Conservation (phyloP, 1,140 invertebrate species). For the Cyclargus thomasi region DNA sequence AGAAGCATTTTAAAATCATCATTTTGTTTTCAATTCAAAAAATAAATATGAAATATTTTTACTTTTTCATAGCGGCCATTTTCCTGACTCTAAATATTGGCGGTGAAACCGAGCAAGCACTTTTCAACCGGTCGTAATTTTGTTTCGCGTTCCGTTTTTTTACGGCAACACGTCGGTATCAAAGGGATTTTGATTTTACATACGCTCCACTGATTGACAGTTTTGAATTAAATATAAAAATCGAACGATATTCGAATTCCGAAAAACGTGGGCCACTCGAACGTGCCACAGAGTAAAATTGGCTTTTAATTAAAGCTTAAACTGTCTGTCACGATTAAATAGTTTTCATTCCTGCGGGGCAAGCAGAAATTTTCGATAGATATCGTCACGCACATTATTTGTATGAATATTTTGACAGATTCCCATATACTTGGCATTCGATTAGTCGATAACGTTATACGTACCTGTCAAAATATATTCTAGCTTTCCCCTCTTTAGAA, state of each 20-base stretch:
- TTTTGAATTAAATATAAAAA: slow-evolving; percentile 2
- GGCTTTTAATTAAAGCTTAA: neutral
- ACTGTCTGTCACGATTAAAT: too few species aligned
- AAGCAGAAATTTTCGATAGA: too few species aligned
- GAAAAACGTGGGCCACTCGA: neutral
- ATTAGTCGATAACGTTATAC: too few species aligned
- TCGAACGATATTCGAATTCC: neutral
- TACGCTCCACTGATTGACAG: neutral
- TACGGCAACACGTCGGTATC: slow-evolving; percentile 6
- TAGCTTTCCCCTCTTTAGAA: too few species aligned
- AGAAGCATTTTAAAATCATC: neutral
- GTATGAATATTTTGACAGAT: too few species aligned
- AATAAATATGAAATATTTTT: neutral
- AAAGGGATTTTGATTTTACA: slow-evolving; percentile 9
- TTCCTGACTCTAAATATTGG: neutral
- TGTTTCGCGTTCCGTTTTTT: slow-evolving; percentile 4
- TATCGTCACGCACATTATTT: too few species aligned
- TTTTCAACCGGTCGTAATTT: neutral
- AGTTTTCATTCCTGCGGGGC: too few species aligned
- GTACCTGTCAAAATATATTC: too few species aligned
- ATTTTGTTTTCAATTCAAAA: neutral
- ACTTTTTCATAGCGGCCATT: neutral
- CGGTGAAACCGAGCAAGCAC: neutral
- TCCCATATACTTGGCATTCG: too few species aligned
- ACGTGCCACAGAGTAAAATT: neutral